These are phyloP conservation scores for Belonocnema kinseyi DNA, from an alignment of 1,140 invertebrate species.

Conservation along the genomic window DNA sequence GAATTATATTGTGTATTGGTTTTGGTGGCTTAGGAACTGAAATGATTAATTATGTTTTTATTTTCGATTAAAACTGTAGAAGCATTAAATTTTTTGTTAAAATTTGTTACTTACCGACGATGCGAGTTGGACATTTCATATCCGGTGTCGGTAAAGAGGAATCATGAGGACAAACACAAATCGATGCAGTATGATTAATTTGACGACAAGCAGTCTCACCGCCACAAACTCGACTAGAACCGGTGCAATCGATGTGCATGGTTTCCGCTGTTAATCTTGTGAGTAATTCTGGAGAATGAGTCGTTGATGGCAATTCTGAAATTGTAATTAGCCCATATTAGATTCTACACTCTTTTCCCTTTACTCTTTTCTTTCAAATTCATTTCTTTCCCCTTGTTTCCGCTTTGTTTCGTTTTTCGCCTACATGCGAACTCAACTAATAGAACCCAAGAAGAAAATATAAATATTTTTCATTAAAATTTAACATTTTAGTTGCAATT, in stretches of 20 bases:
- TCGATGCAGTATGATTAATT: conserved; percentile 75
- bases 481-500: too few species aligned
- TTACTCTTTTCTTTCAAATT: too few species aligned
- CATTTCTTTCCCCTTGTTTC: too few species aligned
- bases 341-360: background rate
- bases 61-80: background rate
- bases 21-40: conserved; percentile 77
- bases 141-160: conserved; percentile 78
- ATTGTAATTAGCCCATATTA: background rate
- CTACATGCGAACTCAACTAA: too few species aligned
- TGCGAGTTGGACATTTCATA: conserved; percentile 80
- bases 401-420: too few species aligned
- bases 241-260: conserved; percentile 60
- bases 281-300: conserved; percentile 44
- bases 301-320: conserved; percentile 35
- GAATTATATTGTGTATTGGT: conserved; percentile 80
- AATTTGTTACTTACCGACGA: conserved; percentile 71
- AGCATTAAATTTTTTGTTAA: background rate
- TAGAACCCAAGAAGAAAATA: too few species aligned
- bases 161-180: conserved; percentile 82
- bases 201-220: conserved; percentile 79
- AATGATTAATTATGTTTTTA: conserved; percentile 75
- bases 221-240: conserved; percentile 76
- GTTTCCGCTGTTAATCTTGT: conserved; percentile 43
- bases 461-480: too few species aligned